phyloP scores from a whole-genome alignment of 2,888 invertebrate genomes.

The Nemotelus nigrinus region DNA sequence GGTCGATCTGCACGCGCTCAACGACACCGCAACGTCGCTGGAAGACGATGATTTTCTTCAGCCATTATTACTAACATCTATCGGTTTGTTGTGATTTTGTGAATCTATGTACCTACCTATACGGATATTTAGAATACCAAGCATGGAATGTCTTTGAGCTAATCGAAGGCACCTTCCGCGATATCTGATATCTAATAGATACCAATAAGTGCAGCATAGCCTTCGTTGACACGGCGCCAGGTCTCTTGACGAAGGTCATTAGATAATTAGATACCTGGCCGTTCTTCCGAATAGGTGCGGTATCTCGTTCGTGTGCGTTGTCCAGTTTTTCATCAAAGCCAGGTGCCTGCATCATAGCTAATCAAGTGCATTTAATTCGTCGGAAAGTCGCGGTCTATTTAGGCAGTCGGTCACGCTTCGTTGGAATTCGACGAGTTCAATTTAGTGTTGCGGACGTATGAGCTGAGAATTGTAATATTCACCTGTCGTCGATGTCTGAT shows the following conservation, averaged over 20 bases:
- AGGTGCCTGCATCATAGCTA: neutral
- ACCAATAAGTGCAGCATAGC: neutral
- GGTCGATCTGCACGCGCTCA: constrained; percentile 16
- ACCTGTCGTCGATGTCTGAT: no score
- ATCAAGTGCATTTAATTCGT: constrained; percentile 5
- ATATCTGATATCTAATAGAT: no score
- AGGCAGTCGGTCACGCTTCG: constrained; percentile 10
- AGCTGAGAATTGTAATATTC: no score
- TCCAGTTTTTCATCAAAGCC: neutral
- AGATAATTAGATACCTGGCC: neutral
- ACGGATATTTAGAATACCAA: no score
- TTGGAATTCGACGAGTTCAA: neutral
- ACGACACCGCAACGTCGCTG: neutral
- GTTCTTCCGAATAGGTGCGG: neutral
- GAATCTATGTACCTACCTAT: constrained; percentile 3
- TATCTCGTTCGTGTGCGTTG: neutral
- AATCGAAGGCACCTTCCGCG: neutral
- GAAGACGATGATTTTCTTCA: neutral
- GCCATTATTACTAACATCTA: neutral
- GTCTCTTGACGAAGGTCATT: constrained; percentile 7
- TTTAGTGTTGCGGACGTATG: no score
- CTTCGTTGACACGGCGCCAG: neutral
- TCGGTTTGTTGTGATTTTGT: constrained; percentile 42
- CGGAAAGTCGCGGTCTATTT: neutral
- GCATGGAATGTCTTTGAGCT: neutral